These are phyloP conservation scores for Drosophila trapezifrons DNA, from an alignment of 1,140 invertebrate species.

Conservation along the genomic window DNA sequence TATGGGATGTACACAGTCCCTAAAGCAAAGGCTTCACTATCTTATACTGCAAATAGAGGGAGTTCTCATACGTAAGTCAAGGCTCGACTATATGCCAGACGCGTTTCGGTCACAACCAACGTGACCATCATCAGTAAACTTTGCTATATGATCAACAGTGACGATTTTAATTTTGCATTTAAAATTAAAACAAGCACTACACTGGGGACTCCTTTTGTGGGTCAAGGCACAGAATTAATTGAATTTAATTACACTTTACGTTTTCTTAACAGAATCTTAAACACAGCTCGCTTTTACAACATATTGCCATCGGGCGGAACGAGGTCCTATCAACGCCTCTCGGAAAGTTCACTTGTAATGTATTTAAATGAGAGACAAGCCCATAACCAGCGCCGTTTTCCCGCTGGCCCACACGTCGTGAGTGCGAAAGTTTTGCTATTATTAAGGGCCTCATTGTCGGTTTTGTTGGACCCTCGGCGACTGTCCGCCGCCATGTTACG, in stretches of 20 bases:
- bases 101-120: too few relatives aligned
- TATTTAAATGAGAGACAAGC: conserved; percentile 60
- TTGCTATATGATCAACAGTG: too few relatives aligned
- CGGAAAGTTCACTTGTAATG: conserved; percentile 53
- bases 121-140: too few relatives aligned
- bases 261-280: conserved; percentile 39
- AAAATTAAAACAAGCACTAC: neutral
- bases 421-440: conserved; percentile 79
- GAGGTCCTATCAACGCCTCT: conserved; percentile 21
- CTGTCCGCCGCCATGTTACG: conserved; percentile 32
- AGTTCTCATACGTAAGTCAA: too few relatives aligned
- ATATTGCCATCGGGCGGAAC: conserved; percentile 38
- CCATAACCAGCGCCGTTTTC: conserved; percentile 41
- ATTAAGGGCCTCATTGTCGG: conserved; percentile 77
- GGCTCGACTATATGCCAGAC: too few relatives aligned
- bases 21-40: neutral
- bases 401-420: conserved; percentile 53
- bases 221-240: conserved; percentile 36
- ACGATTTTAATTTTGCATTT: neutral
- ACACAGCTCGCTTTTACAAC: conserved; percentile 22
- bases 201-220: neutral
- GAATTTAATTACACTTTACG: conserved; percentile 55
- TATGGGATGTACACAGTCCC: neutral
- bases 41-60: neutral
- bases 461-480: conserved; percentile 75